Conservation (phyloP, 2,888 invertebrate species). For the Hirtodrosophila duncani region DNA sequence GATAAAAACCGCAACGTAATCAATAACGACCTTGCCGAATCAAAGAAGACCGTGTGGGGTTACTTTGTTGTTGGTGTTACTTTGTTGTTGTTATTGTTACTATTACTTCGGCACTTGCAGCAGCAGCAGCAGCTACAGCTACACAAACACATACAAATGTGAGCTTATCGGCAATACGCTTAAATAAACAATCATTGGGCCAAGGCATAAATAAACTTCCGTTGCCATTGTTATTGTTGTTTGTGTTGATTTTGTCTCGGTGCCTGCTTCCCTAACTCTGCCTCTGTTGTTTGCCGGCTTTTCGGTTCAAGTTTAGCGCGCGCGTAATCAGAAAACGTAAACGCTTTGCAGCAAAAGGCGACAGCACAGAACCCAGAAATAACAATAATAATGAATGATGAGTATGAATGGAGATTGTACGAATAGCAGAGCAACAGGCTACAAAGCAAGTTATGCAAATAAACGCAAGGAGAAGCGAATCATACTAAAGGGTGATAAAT, state of each 20-base stretch:
- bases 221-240: conserved; percentile 41
- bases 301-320: conserved; percentile 16
- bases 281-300: conserved; percentile 37
- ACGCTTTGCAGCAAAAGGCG: conserved; percentile 7
- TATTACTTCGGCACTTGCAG: conserved; percentile 38
- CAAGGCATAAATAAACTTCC: conserved; percentile 70
- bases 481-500: too few species aligned
- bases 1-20: conserved; percentile 34
- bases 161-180: conserved; percentile 59
- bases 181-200: conserved; percentile 61
- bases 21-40: conserved; percentile 64
- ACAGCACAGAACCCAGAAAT: neutral
- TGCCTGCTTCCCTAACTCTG: conserved; percentile 15
- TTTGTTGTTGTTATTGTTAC: conserved; percentile 18
- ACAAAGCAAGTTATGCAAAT: too few species aligned
- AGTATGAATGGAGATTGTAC: too few species aligned
- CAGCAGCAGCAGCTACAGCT: conserved; percentile 21
- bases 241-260: conserved; percentile 18
- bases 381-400: too few species aligned
- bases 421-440: too few species aligned
- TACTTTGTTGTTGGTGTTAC: conserved; percentile 10
- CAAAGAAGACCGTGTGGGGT: conserved; percentile 26
- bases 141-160: conserved; percentile 15
- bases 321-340: conserved; percentile 28
- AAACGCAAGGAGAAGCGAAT: too few species aligned